Percentiles rank a stretch among this genome's conserved stretches.
These are phyloP conservation scores for Anthopleura sola DNA, from an alignment of 64 coral and sea anemone genomes.

Conservation along the genomic window DNA sequence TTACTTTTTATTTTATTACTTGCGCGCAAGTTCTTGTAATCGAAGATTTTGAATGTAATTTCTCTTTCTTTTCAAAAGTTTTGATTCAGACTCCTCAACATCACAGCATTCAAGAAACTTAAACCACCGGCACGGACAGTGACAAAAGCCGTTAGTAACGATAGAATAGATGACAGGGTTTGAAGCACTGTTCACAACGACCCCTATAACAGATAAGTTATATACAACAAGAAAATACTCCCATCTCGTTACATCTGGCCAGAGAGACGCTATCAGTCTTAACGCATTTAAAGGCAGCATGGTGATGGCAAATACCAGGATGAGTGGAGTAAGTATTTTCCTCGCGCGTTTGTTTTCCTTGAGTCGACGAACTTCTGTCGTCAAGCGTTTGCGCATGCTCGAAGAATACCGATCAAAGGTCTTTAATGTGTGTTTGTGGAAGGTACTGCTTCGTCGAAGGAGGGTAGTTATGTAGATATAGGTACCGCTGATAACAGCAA, in stretches of 20 bases:
- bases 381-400: not conserved
- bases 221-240: constrained; percentile 30
- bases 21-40: not conserved
- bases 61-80: not conserved
- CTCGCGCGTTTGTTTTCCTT: constrained; percentile 41
- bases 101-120: not conserved
- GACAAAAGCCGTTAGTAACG: constrained; percentile 44
- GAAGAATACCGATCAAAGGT: not conserved
- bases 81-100: not conserved
- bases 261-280: constrained; percentile 18
- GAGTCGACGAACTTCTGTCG: constrained; percentile 26
- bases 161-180: constrained; percentile 51
- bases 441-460: constrained; percentile 31
- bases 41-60: not conserved
- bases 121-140: not conserved
- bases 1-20: too few relatives aligned
- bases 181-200: constrained; percentile 36
- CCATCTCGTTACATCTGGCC: not conserved
- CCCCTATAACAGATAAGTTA: constrained; percentile 41
- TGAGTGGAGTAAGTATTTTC: constrained; percentile 43
- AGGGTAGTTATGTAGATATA: constrained; percentile 40
- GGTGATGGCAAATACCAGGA: constrained; percentile 38
- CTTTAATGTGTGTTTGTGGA: constrained; percentile 27
- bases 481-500: constrained; percentile 35
- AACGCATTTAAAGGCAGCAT: constrained; percentile 42